Evolutionary conservation across 2,888 invertebrate genomes (phyloP).

Genomic region (Meta bourneti): DNA sequence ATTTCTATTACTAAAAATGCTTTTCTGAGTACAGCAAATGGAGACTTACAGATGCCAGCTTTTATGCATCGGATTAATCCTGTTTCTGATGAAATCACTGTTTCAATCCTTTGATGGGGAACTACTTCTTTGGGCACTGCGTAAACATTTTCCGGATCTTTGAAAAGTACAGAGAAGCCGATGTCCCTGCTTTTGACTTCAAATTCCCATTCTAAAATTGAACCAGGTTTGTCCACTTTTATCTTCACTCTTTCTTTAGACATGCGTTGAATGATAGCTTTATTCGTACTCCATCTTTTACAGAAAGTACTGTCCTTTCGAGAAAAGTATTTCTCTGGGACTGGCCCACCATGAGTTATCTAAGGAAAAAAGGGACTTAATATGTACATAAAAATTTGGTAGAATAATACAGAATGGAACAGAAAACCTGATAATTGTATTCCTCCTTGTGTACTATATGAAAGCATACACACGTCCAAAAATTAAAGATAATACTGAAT

Average conservation of each 20-base stretch:
- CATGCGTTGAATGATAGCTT: background rate
- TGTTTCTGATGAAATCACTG: background rate
- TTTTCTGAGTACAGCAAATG: background rate
- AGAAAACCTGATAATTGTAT: too few species aligned
- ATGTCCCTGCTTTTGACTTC: conserved; percentile 20
- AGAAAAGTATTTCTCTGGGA: background rate
- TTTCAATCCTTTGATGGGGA: conserved; percentile 7
- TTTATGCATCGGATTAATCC: conserved; percentile 6
- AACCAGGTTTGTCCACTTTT: background rate
- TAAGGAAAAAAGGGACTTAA: background rate
- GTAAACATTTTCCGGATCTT: background rate
- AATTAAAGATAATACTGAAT: too few species aligned
- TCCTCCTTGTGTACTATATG: too few species aligned
- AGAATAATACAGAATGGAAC: too few species aligned
- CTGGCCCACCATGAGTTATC: background rate
- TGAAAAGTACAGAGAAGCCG: conserved; percentile 1
- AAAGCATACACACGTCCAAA: too few species aligned
- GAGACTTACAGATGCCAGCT: conserved; percentile 18
- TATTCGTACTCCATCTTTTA: background rate
- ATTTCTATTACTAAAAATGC: background rate
- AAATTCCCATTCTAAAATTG: conserved; percentile 24
- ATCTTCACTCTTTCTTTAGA: background rate
- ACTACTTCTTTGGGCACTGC: background rate
- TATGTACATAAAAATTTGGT: background rate
- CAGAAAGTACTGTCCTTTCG: background rate